phyloP scores from a whole-genome alignment of 1,140 invertebrate genomes.

The Apis cerana region DNA sequence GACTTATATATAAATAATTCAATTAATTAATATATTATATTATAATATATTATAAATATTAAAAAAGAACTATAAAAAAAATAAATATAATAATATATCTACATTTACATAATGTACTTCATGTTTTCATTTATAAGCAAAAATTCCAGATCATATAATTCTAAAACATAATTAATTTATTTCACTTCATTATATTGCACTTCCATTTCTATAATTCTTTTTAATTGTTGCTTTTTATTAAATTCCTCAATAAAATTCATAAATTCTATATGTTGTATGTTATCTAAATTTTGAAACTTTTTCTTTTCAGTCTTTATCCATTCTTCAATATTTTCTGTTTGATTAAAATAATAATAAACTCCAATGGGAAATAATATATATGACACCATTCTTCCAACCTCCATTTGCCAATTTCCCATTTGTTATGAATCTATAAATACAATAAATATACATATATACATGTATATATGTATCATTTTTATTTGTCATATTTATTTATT shows the following conservation, averaged over 20 bases:
- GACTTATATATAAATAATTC: background rate
- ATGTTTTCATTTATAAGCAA: background rate
- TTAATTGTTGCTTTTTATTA: constrained; percentile 16
- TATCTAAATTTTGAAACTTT: constrained; percentile 78
- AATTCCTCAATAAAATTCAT: constrained; percentile 26
- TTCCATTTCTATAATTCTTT: constrained; percentile 45
- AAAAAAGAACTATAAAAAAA: background rate
- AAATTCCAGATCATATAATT: background rate
- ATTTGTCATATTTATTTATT: background rate
- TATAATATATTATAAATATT: background rate
- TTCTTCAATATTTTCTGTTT: constrained; percentile 90
- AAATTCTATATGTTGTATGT: background rate
- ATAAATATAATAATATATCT: background rate
- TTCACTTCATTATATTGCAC: background rate
- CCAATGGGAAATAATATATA: constrained; percentile 93
- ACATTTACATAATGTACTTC: too few species aligned
- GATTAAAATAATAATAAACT: constrained; percentile 93
- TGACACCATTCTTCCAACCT: constrained; percentile 90
- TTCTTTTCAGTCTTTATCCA: constrained; percentile 88
- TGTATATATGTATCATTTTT: too few species aligned
- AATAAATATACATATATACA: background rate
- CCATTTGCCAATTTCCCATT: constrained; percentile 91
- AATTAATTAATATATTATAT: background rate
- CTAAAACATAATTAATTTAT: background rate
- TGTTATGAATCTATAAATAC: constrained; percentile 15